These are phyloP conservation scores for Cheilosia soror DNA, from an alignment of 2,888 invertebrate species.

Conservation along the genomic window DNA sequence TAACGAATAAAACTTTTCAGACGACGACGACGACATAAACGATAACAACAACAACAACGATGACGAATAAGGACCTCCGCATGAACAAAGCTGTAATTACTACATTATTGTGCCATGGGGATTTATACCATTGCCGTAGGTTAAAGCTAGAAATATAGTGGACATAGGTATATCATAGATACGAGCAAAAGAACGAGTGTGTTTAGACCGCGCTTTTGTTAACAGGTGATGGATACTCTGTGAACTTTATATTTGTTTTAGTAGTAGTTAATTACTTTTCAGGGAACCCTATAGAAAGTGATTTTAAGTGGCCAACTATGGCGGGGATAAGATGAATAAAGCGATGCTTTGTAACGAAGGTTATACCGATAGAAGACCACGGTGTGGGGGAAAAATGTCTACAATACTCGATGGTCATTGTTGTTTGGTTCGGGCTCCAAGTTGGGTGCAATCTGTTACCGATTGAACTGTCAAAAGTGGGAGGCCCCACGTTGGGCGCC, in stretches of 20 bases:
- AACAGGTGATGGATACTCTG: background rate
- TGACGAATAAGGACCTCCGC: slow-evolving; percentile 6
- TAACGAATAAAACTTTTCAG: slow-evolving; percentile 70
- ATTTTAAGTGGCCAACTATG: background rate
- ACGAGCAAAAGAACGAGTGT: background rate
- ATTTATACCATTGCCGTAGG: slow-evolving; percentile 9
- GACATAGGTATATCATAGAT: background rate
- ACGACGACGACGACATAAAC: slow-evolving; percentile 28
- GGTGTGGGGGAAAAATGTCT: too few species aligned
- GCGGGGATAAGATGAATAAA: too few species aligned
- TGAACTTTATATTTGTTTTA: background rate
- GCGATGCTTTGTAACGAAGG: too few species aligned
- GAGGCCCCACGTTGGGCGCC: too few species aligned
- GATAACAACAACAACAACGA: slow-evolving; percentile 4
- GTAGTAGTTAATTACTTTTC: background rate
- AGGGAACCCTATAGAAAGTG: background rate
- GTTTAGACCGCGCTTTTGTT: background rate
- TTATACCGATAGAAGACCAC: too few species aligned
- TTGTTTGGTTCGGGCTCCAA: too few species aligned
- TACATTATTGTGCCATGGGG: slow-evolving; percentile 41
- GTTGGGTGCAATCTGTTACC: too few species aligned
- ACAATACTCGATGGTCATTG: too few species aligned
- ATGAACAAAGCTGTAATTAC: slow-evolving; percentile 54
- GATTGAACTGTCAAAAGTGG: too few species aligned
- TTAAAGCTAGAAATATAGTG: slow-evolving; percentile 26